These are phyloP conservation scores for Montipora efflorescens DNA, from an alignment of 64 coral and sea anemone species.

Conservation along the genomic window DNA sequence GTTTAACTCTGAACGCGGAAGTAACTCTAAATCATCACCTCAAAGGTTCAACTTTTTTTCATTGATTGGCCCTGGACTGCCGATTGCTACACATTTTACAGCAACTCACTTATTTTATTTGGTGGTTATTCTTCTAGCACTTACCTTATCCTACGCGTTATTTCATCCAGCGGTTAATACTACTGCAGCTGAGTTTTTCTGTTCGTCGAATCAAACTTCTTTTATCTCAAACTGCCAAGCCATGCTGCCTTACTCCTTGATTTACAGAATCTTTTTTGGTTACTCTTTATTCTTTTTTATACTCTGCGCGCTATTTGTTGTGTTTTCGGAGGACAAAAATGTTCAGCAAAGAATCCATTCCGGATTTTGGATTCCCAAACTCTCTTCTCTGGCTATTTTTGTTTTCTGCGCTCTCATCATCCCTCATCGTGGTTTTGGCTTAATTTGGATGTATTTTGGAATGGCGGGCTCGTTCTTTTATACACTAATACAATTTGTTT, in stretches of 20 bases:
- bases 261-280: conserved; percentile 70
- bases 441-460: conserved; percentile 67
- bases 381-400: conserved; percentile 46
- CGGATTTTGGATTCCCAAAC: conserved; percentile 86
- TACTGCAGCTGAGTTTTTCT: neutral
- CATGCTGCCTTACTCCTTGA: conserved; percentile 36
- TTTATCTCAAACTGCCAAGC: conserved; percentile 9
- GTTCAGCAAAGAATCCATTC: conserved; percentile 55
- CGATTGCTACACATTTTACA: conserved; percentile 36
- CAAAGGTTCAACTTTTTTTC: conserved; percentile 12
- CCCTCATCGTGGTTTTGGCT: conserved; percentile 69
- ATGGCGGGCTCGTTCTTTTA: conserved; percentile 72
- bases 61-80: conserved; percentile 42
- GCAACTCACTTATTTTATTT: conserved; percentile 65
- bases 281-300: conserved; percentile 66
- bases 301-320: conserved; percentile 27
- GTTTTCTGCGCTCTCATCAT: conserved; percentile 45
- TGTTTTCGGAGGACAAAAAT: neutral
- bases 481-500: conserved; percentile 69
- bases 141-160: conserved; percentile 29
- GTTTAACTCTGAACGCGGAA: neutral
- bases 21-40: neutral
- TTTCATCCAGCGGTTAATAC: conserved; percentile 33
- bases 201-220: neutral
- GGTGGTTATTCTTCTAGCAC: conserved; percentile 4